Evolutionary conservation across 23 tunicate genomes (phyloP).

Genomic region (Diplosoma virens): DNA sequence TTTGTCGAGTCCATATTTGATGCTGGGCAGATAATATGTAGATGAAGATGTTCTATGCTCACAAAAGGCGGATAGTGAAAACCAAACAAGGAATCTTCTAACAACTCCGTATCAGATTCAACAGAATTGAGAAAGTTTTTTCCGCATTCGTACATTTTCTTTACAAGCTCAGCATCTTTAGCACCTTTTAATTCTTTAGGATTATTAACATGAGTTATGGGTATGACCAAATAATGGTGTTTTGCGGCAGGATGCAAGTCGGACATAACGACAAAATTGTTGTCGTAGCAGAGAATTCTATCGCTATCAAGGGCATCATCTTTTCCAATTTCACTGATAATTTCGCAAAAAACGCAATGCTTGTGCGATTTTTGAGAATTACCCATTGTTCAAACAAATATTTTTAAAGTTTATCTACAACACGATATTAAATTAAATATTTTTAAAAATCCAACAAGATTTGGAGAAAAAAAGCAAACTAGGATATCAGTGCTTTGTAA

Average conservation of each 20-base stretch:
- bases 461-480: no score
- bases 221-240: conserved; percentile 83
- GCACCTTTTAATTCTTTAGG: conserved; percentile 58
- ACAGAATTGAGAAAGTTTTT: conserved; percentile 18
- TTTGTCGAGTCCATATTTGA: conserved; percentile 41
- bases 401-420: no score
- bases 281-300: conserved; percentile 54
- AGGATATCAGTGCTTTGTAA: no score
- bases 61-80: conserved; percentile 94
- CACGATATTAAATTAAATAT: no score
- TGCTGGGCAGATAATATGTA: conserved; percentile 76
- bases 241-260: conserved; percentile 75
- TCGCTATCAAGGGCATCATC: not conserved
- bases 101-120: conserved; percentile 24
- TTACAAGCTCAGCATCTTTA: conserved; percentile 45
- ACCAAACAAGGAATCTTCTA: conserved; percentile 46
- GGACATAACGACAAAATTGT: conserved; percentile 31
- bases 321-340: not conserved
- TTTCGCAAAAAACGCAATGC: conserved; percentile 48
- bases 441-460: no score
- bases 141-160: conserved; percentile 68
- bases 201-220: conserved; percentile 50
- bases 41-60: conserved; percentile 81
- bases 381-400: no score
- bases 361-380: no score